A percentile compares a stretch with the other conserved stretches of the same genome.
phyloP scores from a whole-genome alignment of 2,888 invertebrate species.

The Tipula helvola region DNA sequence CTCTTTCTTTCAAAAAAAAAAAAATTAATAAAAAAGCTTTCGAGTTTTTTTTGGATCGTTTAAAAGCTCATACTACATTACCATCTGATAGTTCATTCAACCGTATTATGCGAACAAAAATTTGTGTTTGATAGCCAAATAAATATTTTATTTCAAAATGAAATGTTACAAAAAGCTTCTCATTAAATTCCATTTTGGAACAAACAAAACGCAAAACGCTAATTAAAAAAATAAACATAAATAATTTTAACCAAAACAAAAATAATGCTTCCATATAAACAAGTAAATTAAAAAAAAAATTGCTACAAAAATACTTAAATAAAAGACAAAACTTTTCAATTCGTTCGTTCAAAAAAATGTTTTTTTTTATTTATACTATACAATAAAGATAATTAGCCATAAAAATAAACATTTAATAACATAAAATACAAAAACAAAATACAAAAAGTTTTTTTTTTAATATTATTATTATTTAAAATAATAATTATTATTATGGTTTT shows the following conservation, averaged over 20 bases:
- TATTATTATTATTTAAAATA: not conserved
- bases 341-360: not conserved
- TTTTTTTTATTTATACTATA: not conserved
- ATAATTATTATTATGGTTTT: not conserved
- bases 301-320: not conserved
- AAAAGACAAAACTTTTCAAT: not conserved
- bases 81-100: too few species aligned
- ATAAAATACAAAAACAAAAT: not conserved
- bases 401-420: constrained; percentile 4
- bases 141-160: not conserved
- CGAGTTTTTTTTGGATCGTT: too few species aligned
- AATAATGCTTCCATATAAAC: not conserved
- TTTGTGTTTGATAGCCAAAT: not conserved
- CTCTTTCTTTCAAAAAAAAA: too few species aligned
- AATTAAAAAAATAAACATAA: not conserved
- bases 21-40: too few species aligned
- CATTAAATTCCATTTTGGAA: not conserved
- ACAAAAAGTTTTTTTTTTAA: not conserved
- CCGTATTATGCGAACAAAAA: too few species aligned
- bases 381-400: constrained; percentile 4
- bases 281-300: not conserved
- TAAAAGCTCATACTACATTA: too few species aligned
- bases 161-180: not conserved
- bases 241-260: not conserved
- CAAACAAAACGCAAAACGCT: not conserved